These are phyloP conservation scores for Atta texana DNA, from an alignment of 1,140 invertebrate species.

Conservation along the genomic window DNA sequence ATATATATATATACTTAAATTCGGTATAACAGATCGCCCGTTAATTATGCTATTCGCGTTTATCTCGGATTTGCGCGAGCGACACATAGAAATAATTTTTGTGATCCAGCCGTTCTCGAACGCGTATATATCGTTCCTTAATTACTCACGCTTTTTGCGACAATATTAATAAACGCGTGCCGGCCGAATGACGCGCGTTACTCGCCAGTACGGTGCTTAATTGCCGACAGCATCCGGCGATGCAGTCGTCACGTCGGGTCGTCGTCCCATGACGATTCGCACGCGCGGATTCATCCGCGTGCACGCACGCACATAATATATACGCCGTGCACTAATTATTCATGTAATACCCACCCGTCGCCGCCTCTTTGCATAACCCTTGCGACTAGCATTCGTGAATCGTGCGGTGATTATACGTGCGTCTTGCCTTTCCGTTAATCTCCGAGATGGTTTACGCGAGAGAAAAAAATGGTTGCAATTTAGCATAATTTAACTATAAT, in stretches of 20 bases:
- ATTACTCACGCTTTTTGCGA: conserved; percentile 32
- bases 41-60: not conserved
- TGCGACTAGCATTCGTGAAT: conserved; percentile 34
- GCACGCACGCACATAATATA: not conserved
- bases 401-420: conserved; percentile 37
- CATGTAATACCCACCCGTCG: conserved; percentile 48
- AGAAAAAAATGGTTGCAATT: too few species aligned
- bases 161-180: conserved; percentile 39
- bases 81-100: not conserved
- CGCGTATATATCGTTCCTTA: not conserved
- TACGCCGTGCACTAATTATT: conserved; percentile 63
- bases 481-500: too few species aligned
- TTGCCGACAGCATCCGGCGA: not conserved
- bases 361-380: not conserved
- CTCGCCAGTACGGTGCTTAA: conserved; percentile 6
- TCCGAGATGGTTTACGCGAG: not conserved
- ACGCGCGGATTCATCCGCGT: conserved; percentile 10
- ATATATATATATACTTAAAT: not conserved
- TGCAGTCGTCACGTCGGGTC: not conserved
- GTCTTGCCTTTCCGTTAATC: not conserved
- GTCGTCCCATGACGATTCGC: conserved; percentile 32
- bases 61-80: too few species aligned
- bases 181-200: not conserved
- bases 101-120: not conserved
- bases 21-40: not conserved